Evolutionary conservation across 2,888 invertebrate genomes (phyloP).

Genomic region (Flexamia atlantica): DNA sequence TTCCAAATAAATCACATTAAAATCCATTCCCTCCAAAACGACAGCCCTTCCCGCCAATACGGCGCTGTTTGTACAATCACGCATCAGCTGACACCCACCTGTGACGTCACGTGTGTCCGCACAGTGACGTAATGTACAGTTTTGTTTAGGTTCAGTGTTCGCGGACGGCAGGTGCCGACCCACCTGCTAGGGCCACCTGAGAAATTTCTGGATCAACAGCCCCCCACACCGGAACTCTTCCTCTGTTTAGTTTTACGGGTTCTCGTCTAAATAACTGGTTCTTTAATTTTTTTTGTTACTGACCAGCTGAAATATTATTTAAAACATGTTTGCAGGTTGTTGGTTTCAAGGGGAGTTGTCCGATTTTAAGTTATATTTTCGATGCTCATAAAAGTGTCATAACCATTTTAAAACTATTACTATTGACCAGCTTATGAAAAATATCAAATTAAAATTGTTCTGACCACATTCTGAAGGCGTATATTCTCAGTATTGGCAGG

Average conservation of each 20-base stretch:
- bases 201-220: constrained; percentile 38
- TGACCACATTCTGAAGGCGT: too few relatives aligned
- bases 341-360: too few relatives aligned
- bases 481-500: too few relatives aligned
- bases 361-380: too few relatives aligned
- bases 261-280: background rate
- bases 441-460: too few relatives aligned
- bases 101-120: background rate
- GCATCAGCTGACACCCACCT: background rate
- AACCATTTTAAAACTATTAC: too few relatives aligned
- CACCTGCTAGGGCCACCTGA: constrained; percentile 36
- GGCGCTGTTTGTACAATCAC: background rate
- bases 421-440: too few relatives aligned
- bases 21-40: background rate
- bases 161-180: constrained; percentile 31
- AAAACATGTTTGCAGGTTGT: too few relatives aligned
- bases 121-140: constrained; percentile 40
- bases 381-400: too few relatives aligned
- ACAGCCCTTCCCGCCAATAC: background rate
- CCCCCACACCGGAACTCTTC: constrained; percentile 17
- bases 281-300: background rate
- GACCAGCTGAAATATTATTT: too few relatives aligned
- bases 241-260: constrained; percentile 28
- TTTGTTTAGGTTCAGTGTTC: constrained; percentile 45
- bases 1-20: too few relatives aligned